Base-by-base conservation (phyloP, 1,140 invertebrate species). In the Papilio polyxenes region DNA sequence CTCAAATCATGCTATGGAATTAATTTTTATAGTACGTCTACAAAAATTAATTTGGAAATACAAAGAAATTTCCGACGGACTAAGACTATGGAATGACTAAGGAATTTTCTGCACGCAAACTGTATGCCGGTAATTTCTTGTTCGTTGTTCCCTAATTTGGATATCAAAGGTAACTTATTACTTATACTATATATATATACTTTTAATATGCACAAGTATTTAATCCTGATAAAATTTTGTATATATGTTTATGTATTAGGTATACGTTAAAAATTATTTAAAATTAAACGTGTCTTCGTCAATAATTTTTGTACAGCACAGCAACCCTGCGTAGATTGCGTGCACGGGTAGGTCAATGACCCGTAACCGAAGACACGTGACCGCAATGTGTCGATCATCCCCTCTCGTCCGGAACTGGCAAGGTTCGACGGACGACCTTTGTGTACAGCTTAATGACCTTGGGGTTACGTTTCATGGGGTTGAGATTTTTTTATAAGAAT, bases 361-460 rank as follows among this genome's bases (percentile, higher is more conserved):
- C 82, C 72, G 78, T 49, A 40, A 56, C 81, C 81, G 81, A 84
- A 81, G 53, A 72, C 51, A 75, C 82, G 20, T 59, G 31, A 75
- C 72, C 82, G 82, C 82, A 40, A 37, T 13, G 78, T 83, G 91
- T 91, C 84, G 88, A 88, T 92, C 87, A 91, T 90, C 82, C 84
- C 77, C 75, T 81, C 86, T 88, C 76, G 87, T 87, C 87, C 88
- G 89, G 87, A 91, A 89, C 85, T 76, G 75, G 76, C 56, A 81
- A 81, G 86, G 91, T 90, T 93, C 90, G 85, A 87, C 81, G 88
- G 11, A 87, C 89, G 90, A 87, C 92, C 89, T 92, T 89, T 83
- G 84, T 84, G 81, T 83, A 53, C n/a, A 69, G 31, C 51, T 62
- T 40, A 23, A 69, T 85, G 89, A 89, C 90, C 92, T 92, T 92